phyloP scores from a whole-genome alignment of 2,888 invertebrate genomes.

The Oscheius sp. region DNA sequence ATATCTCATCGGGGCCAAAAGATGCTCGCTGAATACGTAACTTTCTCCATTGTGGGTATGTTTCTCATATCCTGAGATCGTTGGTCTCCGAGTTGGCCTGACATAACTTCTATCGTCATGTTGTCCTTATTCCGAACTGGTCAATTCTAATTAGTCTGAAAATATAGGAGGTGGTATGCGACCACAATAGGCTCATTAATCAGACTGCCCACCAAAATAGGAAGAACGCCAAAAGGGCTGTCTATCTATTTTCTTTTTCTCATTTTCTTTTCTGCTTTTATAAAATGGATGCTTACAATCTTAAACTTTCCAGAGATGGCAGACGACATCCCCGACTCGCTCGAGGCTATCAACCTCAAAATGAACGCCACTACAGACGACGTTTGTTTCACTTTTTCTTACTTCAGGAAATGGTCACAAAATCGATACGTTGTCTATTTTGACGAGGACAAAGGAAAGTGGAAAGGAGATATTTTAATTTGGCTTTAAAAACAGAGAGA shows the following conservation, averaged over 20 bases:
- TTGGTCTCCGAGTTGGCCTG: too few species aligned
- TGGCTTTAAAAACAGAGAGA: too few species aligned
- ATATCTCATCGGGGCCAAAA: background rate
- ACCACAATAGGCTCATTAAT: constrained; percentile 31
- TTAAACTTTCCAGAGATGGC: constrained; percentile 40
- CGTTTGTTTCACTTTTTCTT: constrained; percentile 51
- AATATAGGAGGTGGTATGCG: background rate
- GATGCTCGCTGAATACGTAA: background rate
- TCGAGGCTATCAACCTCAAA: constrained; percentile 72
- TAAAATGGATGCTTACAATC: background rate
- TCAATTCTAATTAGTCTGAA: constrained; percentile 9
- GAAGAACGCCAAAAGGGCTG: constrained; percentile 1
- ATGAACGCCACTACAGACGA: constrained; percentile 72
- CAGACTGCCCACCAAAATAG: constrained; percentile 25
- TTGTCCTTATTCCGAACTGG: too few species aligned
- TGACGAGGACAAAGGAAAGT: too few species aligned
- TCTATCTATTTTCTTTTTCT: constrained; percentile 5
- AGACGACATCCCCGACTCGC: constrained; percentile 69
- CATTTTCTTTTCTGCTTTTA: background rate
- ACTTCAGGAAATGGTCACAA: background rate
- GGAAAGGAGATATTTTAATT: too few species aligned
- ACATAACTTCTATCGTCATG: too few species aligned
- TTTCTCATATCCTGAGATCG: background rate
- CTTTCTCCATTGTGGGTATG: background rate
- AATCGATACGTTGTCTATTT: too few species aligned